Evolutionary conservation across 2,888 invertebrate species (phyloP).

Genomic region (Lymantria dispar): DNA sequence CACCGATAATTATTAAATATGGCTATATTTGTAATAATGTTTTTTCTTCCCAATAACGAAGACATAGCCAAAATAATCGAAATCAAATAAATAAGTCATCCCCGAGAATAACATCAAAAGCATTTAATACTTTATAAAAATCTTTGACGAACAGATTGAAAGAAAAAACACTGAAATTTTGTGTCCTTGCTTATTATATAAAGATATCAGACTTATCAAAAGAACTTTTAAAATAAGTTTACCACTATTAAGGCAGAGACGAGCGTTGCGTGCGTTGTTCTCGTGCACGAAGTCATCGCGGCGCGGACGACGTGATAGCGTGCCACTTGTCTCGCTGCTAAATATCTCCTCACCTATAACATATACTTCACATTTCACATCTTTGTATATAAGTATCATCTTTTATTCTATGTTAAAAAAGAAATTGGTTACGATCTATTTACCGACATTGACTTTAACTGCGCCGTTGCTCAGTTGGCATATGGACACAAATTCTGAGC

Average conservation of each 20-base stretch:
- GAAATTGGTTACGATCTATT: background rate
- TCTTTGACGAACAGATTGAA: too few species aligned
- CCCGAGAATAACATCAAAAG: too few species aligned
- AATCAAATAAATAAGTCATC: too few species aligned
- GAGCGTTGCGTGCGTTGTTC: slow-evolving; percentile 56
- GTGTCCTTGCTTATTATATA: background rate
- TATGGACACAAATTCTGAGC: too few species aligned
- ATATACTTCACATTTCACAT: background rate
- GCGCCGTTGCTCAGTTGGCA: too few species aligned
- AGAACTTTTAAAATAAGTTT: slow-evolving; percentile 12
- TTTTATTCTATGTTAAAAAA: background rate
- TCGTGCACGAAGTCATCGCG: slow-evolving; percentile 69
- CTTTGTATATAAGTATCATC: background rate
- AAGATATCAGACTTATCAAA: background rate
- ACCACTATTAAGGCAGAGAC: slow-evolving; percentile 70
- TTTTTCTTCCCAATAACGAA: too few species aligned
- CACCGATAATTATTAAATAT: too few species aligned
- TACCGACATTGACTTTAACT: too few species aligned
- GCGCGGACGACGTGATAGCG: slow-evolving; percentile 64
- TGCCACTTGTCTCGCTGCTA: slow-evolving; percentile 57
- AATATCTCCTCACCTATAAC: slow-evolving; percentile 71
- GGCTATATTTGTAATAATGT: too few species aligned
- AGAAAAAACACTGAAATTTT: background rate
- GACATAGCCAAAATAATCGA: too few species aligned
- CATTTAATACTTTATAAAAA: too few species aligned